Evolutionary conservation across 1,140 invertebrate species (phyloP).

Genomic region (Atta cephalotes): DNA sequence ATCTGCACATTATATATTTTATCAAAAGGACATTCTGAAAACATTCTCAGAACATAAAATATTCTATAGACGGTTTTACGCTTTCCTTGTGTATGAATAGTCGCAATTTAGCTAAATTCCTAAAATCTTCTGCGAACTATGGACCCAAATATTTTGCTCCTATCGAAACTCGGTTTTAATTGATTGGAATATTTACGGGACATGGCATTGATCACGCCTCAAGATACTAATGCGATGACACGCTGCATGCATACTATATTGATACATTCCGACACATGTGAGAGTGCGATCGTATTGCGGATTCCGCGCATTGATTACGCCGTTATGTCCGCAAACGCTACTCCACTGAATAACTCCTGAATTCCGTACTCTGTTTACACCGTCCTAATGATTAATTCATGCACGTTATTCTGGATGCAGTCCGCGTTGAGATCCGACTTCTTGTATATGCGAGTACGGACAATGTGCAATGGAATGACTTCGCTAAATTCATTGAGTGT

Average conservation of each 20-base stretch:
- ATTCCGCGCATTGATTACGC: slow-evolving; percentile 58
- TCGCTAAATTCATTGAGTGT: slow-evolving; percentile 65
- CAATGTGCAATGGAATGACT: slow-evolving; percentile 63
- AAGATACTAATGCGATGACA: slow-evolving; percentile 5
- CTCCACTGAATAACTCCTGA: slow-evolving; percentile 70
- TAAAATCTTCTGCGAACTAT: background rate
- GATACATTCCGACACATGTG: slow-evolving; percentile 28
- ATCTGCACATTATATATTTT: too few species aligned
- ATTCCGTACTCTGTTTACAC: slow-evolving; percentile 64
- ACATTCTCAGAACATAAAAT: too few species aligned
- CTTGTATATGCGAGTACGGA: slow-evolving; percentile 23
- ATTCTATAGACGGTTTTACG: too few species aligned
- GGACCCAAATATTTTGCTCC: background rate
- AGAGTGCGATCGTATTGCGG: slow-evolving; percentile 37
- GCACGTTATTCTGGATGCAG: slow-evolving; percentile 59
- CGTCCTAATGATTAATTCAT: slow-evolving; percentile 74
- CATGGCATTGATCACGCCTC: background rate
- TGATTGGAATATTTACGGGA: background rate
- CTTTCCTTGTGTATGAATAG: too few species aligned
- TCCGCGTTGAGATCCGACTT: background rate
- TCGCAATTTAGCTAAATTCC: background rate
- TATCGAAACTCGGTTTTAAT: background rate
- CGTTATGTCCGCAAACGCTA: slow-evolving; percentile 62
- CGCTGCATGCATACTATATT: background rate
- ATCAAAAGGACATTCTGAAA: too few species aligned